Base-by-base conservation (phyloP, 1,140 invertebrate species). In the Drosophila erecta region DNA sequence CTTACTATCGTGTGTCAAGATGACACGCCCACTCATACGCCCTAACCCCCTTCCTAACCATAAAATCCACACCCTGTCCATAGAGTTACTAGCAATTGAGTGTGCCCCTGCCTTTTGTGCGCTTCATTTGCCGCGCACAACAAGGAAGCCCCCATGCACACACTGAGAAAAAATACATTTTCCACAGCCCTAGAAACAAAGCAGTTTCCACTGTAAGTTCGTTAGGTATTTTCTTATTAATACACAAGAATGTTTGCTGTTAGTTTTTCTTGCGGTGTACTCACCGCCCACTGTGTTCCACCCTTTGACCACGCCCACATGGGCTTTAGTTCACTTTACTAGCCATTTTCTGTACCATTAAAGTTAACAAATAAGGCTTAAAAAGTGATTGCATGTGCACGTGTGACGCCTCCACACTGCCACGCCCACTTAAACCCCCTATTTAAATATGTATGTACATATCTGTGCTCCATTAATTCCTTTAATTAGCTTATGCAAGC, bases 351-450 rank as follows among this genome's bases (percentile, higher is more conserved):
- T 60, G 10, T 17, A 22, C 24, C 46, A 77, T 84, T 89, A 89
- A 89, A 84, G 60, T 67, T 79, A 89, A 87, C 84, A 87, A 87
- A 87, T 74, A 89, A 73, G 69, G 84, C 72, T 87, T 87, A 89
- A 89, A 84, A 89, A 89, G 76, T 77, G 83, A 67, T 73, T 79
- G 76, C 59, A 59, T 85, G 61, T 66, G 55, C 35, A 59, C 37
- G 22, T 37, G 56, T 33, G 55, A 59, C 59, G 60, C 61, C 70
- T 46, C 20, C 60, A 2, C 49, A 38, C 41, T 38, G 14, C 40
- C 62, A 58, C 55, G 40, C 53, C 46, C 55, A 8, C 40, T 38
- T 43, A 24, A 46, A 15, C 40, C 30, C 37, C 6, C n/a, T n/a
- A 41, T 15, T 41, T 41, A 15, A 15, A 30, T 30, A 14, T 3